Base-by-base conservation (phyloP, 2,797 vertebrate genomes). In the Liparis tanakae region DNA sequence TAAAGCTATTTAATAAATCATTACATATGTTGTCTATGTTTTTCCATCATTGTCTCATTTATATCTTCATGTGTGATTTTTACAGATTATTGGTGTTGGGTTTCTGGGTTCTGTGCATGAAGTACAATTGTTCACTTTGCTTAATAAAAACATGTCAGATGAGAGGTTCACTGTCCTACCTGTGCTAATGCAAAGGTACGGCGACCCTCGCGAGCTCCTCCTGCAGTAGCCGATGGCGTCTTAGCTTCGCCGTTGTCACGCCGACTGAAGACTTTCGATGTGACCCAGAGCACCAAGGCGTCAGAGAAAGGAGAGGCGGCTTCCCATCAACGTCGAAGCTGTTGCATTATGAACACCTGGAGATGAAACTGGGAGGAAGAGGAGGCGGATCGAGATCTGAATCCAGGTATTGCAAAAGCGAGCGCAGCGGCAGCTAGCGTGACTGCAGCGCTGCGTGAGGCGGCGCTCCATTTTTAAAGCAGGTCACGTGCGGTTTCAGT, bases 1-100 rank as follows among this genome's bases (percentile, higher is more conserved):
- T 59, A 59, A 63, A 65, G 10, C n/a, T 62, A 51, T 34, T 63
- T 7, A 72, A 56, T 67, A 72, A 77, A 60, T 66, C 12, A 41
- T 30, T 46, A n/a, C 5, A 30, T 50, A 25, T 2, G 25, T 25
- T 2, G 17, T 37, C 22, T 14, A 10, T 10, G 41, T 46, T 8
- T 18, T 62, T 61, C 56, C 13, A 39, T 67, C 39, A 30, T 65
- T 20, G 58, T 60, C 7, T 7, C 13, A 14, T 59, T 20, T 39
- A 1, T 10, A 7, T 22, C 22, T 39, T 43, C 9, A 20, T 58
- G 56, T n/a, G 37, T n/a, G 5, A 58, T 60, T 60, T 41, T 41
- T 13, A 39, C 22, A 39, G n/a, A 60, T 41, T 41, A 25, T 41
- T 56, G 20, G 25, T 30, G 2, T 30, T 30, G 25, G 25, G 25